Conservation (phyloP, 2,113 vertebrate species). For the Nematolebias whitei region DNA sequence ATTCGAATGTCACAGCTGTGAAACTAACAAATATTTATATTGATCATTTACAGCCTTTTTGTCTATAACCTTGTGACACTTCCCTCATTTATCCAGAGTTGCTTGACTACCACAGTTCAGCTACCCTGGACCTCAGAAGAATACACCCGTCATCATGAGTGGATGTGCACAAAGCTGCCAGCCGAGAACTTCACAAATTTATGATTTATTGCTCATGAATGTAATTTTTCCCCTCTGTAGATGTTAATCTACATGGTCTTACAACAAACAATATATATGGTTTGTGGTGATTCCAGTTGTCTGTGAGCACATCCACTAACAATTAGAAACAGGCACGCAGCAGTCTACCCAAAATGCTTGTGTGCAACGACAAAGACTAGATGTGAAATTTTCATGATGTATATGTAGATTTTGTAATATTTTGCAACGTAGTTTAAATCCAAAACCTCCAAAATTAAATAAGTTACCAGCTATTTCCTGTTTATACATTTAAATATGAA, state of each 20-base stretch:
- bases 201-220: background rate
- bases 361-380: conserved; percentile 22
- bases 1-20: too few relatives aligned
- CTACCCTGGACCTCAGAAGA: background rate
- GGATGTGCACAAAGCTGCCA: background rate
- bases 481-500: conserved; percentile 6
- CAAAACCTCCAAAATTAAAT: background rate
- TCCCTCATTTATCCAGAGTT: background rate
- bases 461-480: background rate
- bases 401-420: background rate
- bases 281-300: background rate
- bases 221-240: background rate
- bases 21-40: too few relatives aligned
- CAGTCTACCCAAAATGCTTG: conserved; percentile 23
- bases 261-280: background rate
- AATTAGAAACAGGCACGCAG: background rate
- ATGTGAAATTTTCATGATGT: conserved; percentile 1
- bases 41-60: too few relatives aligned
- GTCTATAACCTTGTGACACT: too few relatives aligned
- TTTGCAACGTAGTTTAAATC: background rate
- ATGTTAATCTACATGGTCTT: background rate
- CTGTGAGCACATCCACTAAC: background rate
- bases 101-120: background rate
- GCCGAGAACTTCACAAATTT: too few relatives aligned
- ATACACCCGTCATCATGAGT: background rate